A percentile compares a stretch with the other conserved stretches of the same genome.
Evolutionary conservation across 2,888 invertebrate species (phyloP).

Genomic region (Brachyptera risi): DNA sequence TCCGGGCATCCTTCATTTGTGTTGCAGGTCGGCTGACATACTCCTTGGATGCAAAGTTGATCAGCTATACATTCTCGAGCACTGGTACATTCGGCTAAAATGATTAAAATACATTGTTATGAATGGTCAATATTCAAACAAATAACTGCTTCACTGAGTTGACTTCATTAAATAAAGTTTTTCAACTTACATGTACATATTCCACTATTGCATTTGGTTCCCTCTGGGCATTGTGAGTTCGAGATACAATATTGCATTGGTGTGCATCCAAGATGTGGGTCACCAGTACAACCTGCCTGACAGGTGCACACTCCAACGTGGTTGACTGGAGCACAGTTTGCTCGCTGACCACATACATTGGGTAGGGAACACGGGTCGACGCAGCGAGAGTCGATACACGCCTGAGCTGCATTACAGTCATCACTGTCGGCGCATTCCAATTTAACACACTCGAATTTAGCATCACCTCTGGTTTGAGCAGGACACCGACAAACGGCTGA

Average conservation of each 20-base stretch:
- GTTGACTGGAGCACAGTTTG: conserved; percentile 69
- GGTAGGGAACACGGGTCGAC: conserved; percentile 74
- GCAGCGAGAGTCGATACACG: conserved; percentile 77
- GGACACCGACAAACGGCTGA: conserved; percentile 71
- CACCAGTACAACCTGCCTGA: conserved; percentile 76
- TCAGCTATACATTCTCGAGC: conserved; percentile 80
- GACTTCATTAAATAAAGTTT: too few relatives aligned
- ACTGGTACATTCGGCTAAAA: conserved; percentile 68
- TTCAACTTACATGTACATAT: conserved; percentile 64
- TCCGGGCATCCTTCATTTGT: conserved; percentile 78
- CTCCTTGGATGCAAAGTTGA: conserved; percentile 78
- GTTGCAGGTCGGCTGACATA: conserved; percentile 81
- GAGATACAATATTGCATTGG: conserved; percentile 76
- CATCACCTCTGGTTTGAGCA: conserved; percentile 52
- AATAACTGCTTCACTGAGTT: too few relatives aligned
- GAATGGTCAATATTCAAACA: too few relatives aligned
- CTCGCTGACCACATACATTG: conserved; percentile 78
- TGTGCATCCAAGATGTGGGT: conserved; percentile 80
- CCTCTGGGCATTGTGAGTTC: conserved; percentile 77
- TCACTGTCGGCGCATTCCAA: conserved; percentile 75
- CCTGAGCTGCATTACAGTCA: conserved; percentile 65
- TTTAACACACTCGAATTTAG: conserved; percentile 58
- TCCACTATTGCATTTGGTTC: conserved; percentile 78
- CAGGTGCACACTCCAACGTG: conserved; percentile 83
- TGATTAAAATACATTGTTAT: too few relatives aligned